These are phyloP conservation scores for Meleagris gallopavo DNA, from an alignment of 2,113 vertebrate species.

Conservation along the genomic window DNA sequence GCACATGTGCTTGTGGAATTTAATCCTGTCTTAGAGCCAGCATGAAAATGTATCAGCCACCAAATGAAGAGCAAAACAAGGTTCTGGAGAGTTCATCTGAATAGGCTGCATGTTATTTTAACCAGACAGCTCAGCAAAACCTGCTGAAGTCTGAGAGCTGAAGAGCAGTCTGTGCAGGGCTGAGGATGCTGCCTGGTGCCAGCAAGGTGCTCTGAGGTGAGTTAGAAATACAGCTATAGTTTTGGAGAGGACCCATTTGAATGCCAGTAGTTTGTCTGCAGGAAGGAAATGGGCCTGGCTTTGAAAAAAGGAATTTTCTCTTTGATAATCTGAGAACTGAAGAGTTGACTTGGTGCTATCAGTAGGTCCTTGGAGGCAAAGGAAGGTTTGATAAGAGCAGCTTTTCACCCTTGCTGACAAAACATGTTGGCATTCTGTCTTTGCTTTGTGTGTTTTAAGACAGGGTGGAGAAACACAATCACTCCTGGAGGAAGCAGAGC, in stretches of 20 bases:
- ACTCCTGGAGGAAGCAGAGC: neutral
- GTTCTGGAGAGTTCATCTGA: neutral
- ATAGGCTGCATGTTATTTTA: neutral
- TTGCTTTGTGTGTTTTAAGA: neutral
- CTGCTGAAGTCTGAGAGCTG: neutral
- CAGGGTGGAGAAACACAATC: neutral
- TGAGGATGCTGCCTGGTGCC: neutral
- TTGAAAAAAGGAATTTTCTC: neutral
- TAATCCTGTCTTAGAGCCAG: neutral
- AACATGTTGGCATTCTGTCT: neutral
- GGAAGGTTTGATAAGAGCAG: neutral
- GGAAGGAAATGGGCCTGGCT: neutral
- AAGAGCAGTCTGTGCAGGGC: neutral
- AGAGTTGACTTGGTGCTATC: neutral
- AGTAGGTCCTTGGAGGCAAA: neutral
- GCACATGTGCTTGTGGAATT: neutral
- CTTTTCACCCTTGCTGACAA: neutral
- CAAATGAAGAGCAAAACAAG: neutral
- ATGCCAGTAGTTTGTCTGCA: neutral
- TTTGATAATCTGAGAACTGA: neutral
- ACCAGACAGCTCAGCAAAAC: neutral
- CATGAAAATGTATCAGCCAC: neutral
- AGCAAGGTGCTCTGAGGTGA: neutral
- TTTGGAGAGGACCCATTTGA: neutral
- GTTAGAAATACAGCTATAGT: neutral